Conservation (phyloP, 2,113 vertebrate species). For the Lathamus discolor region DNA sequence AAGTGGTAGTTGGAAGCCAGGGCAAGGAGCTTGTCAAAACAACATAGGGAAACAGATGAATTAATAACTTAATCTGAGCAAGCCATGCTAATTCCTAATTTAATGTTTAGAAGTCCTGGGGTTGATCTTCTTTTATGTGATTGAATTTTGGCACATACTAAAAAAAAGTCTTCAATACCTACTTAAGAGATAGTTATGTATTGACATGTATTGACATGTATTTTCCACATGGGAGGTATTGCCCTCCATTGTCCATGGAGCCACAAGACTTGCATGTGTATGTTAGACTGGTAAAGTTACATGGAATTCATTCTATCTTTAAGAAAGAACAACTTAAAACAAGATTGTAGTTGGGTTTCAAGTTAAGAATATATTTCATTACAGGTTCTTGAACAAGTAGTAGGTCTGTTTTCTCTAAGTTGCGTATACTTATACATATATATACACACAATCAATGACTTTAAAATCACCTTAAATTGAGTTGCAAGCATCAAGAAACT, state of each 20-base stretch:
- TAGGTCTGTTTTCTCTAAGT: neutral
- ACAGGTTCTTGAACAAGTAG: neutral
- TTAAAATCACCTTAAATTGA: neutral
- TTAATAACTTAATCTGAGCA: neutral
- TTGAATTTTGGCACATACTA: neutral
- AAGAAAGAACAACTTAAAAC: neutral
- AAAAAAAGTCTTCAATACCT: neutral
- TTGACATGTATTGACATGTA: neutral
- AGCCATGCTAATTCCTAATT: neutral
- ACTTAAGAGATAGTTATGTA: neutral
- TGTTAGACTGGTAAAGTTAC: neutral
- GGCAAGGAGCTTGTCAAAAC: neutral
- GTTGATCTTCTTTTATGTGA: neutral
- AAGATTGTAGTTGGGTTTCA: neutral
- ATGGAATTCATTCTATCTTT: neutral
- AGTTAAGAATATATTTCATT: neutral
- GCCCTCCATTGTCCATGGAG: neutral
- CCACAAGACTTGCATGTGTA: neutral
- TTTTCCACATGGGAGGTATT: neutral
- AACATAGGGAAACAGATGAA: neutral
- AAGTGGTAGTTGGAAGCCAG: neutral
- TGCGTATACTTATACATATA: neutral
- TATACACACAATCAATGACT: neutral
- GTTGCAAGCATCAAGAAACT: neutral
- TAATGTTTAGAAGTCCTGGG: neutral